phyloP scores from a whole-genome alignment of 2,888 invertebrate species.

The Lysandra bellargus region DNA sequence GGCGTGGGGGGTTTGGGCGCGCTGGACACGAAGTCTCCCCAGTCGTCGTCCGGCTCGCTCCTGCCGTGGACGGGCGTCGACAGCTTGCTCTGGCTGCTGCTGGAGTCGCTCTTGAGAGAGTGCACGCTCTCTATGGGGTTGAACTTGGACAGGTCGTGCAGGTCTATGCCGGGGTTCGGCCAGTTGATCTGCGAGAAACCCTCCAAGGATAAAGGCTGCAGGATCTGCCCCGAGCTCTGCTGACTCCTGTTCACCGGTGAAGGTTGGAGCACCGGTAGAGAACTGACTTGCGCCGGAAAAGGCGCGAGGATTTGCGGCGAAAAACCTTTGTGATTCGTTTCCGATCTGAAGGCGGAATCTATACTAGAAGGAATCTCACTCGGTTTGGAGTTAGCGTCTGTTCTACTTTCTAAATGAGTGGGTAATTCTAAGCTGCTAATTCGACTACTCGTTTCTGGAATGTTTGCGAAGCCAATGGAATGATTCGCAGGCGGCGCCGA shows the following conservation, averaged over 20 bases:
- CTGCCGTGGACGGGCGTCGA: conserved; percentile 59
- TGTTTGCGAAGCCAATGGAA: conserved; percentile 39
- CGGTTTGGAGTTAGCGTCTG: neutral
- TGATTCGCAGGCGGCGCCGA: conserved; percentile 57
- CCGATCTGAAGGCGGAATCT: neutral
- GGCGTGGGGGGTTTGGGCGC: conserved; percentile 54
- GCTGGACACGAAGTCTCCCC: conserved; percentile 82
- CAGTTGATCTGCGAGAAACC: conserved; percentile 81
- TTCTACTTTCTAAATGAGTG: conserved; percentile 25
- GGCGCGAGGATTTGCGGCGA: neutral
- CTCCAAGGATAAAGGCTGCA: conserved; percentile 73
- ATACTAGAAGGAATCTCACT: neutral
- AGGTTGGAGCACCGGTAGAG: neutral
- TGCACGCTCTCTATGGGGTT: conserved; percentile 74
- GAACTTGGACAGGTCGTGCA: conserved; percentile 73
- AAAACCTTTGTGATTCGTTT: neutral
- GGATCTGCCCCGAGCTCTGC: conserved; percentile 66
- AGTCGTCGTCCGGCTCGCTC: conserved; percentile 74
- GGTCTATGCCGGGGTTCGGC: conserved; percentile 82
- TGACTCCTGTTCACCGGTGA: conserved; percentile 46
- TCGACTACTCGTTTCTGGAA: conserved; percentile 28
- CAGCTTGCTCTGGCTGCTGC: conserved; percentile 58
- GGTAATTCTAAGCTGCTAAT: conserved; percentile 22
- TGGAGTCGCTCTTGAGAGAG: conserved; percentile 65
- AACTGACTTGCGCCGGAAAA: neutral